Conservation (phyloP, 1,140 invertebrate species). For the Diprion similis region DNA sequence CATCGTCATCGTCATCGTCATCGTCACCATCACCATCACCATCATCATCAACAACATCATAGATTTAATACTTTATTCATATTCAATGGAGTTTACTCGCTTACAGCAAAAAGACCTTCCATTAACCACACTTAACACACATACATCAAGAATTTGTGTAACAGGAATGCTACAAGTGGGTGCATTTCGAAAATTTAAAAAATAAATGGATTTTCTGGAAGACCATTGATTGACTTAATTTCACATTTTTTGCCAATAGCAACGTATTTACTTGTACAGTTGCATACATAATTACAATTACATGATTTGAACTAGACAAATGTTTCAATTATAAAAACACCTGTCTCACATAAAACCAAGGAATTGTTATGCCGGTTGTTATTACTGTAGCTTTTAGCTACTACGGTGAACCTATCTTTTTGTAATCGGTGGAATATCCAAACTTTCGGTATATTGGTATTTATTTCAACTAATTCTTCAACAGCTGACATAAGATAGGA, state of each 20-base stretch:
- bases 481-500: not conserved
- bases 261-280: not conserved
- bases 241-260: not conserved
- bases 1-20: too few relatives aligned
- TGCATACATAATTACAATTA: not conserved
- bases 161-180: not conserved
- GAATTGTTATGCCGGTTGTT: not conserved
- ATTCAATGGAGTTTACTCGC: slow-evolving; percentile 1
- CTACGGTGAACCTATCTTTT: not conserved
- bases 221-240: not conserved
- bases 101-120: not conserved
- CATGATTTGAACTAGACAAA: not conserved
- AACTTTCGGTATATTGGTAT: not conserved
- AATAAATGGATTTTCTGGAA: not conserved
- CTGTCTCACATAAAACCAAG: not conserved
- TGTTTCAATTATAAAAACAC: slow-evolving; percentile 1
- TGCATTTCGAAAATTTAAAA: not conserved
- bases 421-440: slow-evolving; percentile 2
- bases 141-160: not conserved
- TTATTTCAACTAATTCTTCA: not conserved
- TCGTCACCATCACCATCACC: too few relatives aligned
- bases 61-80: not conserved
- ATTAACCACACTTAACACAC: not conserved
- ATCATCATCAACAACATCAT: too few relatives aligned
- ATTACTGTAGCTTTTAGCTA: slow-evolving; percentile 1